These are phyloP conservation scores for Temnopleurus reevesii DNA, from an alignment of 53 echinoderm and acorn worm genomes.

Conservation along the genomic window DNA sequence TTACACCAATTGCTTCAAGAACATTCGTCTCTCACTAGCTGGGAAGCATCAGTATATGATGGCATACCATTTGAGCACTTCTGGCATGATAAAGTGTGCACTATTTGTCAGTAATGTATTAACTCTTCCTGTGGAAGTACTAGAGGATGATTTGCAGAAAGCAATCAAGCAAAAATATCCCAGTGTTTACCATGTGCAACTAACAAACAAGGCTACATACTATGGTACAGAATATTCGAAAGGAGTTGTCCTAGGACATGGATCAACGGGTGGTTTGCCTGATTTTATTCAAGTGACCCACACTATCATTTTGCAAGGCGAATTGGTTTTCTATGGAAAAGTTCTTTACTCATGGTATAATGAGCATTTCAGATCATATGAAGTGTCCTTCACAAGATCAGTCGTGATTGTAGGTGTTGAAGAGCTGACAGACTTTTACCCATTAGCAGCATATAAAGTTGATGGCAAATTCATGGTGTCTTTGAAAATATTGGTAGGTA, in stretches of 20 bases:
- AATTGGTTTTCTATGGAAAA: slow-evolving; percentile 14
- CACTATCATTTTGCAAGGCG: slow-evolving; percentile 16
- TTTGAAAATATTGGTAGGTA: slow-evolving; percentile 29
- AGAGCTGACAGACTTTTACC: slow-evolving; percentile 33
- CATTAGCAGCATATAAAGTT: slow-evolving; percentile 25
- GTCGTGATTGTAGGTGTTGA: slow-evolving; percentile 20
- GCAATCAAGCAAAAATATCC: too few species aligned
- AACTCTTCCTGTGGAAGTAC: too few species aligned
- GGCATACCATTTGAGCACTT: too few species aligned
- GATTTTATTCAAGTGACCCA: slow-evolving; percentile 33
- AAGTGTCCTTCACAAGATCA: slow-evolving; percentile 29
- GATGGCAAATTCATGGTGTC: slow-evolving; percentile 36
- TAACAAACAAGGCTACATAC: too few species aligned
- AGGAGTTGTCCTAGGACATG: neutral
- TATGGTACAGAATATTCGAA: neutral
- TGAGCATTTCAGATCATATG: slow-evolving; percentile 33
- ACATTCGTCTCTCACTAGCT: too few species aligned
- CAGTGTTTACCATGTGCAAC: too few species aligned
- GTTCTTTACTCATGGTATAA: slow-evolving; percentile 24
- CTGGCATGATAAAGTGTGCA: too few species aligned
- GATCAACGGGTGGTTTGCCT: slow-evolving; percentile 33
- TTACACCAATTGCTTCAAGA: too few species aligned
- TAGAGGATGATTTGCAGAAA: too few species aligned
- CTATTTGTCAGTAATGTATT: too few species aligned
- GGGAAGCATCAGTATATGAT: too few species aligned